Percentiles rank a stretch among this genome's conserved stretches.
These are phyloP conservation scores for Beris morrisii DNA, from an alignment of 2,888 invertebrate species.

Conservation along the genomic window DNA sequence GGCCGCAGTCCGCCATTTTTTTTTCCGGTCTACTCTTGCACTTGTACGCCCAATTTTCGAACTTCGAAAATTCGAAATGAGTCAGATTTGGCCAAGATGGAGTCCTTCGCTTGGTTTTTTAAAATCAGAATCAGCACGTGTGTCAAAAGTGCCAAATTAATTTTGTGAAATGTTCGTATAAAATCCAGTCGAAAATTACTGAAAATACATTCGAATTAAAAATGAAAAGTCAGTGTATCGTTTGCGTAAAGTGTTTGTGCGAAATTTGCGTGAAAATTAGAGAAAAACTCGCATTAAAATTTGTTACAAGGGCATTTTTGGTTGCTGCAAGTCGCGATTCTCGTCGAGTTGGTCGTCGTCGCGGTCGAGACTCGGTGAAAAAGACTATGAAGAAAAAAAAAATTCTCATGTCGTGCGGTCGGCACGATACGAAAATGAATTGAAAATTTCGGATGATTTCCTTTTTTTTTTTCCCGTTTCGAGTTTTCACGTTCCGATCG, in stretches of 20 bases:
- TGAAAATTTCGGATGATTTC: too few species aligned
- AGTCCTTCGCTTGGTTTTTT: conserved; percentile 57
- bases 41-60: conserved; percentile 14
- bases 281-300: conserved; percentile 7
- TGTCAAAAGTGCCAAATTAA: conserved; percentile 57
- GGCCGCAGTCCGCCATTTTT: too few species aligned
- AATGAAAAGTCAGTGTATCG: conserved; percentile 24
- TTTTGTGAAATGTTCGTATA: conserved; percentile 56
- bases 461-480: too few species aligned
- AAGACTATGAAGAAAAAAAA: too few species aligned
- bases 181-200: conserved; percentile 26
- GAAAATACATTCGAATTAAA: conserved; percentile 13
- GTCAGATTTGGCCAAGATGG: conserved; percentile 47
- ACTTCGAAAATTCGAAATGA: conserved; percentile 30
- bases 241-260: neutral
- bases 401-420: too few species aligned
- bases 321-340: too few species aligned
- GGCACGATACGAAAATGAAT: too few species aligned
- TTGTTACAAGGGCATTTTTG: conserved; percentile 18
- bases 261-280: conserved; percentile 4
- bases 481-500: too few species aligned
- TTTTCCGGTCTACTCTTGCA: too few species aligned
- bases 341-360: too few species aligned
- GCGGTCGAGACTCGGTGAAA: too few species aligned
- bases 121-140: conserved; percentile 57